Evolutionary conservation across 2,888 invertebrate species (phyloP).

Genomic region (Notocelia uddmanniana): DNA sequence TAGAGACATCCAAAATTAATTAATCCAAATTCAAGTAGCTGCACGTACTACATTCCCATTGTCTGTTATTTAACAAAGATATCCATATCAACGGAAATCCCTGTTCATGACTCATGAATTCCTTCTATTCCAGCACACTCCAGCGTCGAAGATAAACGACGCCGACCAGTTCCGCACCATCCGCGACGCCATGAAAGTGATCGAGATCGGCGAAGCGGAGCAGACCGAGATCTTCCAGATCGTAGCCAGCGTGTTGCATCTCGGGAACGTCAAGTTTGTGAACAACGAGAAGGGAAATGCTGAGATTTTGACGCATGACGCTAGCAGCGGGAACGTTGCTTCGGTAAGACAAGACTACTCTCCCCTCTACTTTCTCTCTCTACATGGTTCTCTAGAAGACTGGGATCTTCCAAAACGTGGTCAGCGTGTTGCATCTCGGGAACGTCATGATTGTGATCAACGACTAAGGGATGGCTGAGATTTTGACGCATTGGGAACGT

Average conservation of each 20-base stretch:
- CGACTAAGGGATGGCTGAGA: constrained; percentile 89
- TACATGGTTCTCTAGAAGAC: too few species aligned
- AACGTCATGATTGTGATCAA: constrained; percentile 92
- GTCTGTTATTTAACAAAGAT: too few species aligned
- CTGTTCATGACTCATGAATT: neutral
- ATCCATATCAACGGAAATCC: neutral
- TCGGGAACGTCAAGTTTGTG: constrained; percentile 94
- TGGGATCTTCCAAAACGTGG: constrained; percentile 93
- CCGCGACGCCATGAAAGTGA: constrained; percentile 90
- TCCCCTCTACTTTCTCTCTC: too few species aligned
- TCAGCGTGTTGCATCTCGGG: constrained; percentile 93
- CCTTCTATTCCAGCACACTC: constrained; percentile 58
- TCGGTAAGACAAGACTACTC: constrained; percentile 89
- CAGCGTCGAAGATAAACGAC: constrained; percentile 80
- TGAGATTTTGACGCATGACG: constrained; percentile 88
- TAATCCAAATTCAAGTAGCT: too few species aligned
- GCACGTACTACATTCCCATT: too few species aligned
- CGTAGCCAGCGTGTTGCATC: constrained; percentile 93
- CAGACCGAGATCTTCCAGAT: constrained; percentile 92
- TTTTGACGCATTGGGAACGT: constrained; percentile 87
- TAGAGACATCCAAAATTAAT: too few species aligned
- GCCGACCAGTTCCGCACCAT: constrained; percentile 89
- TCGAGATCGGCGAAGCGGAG: constrained; percentile 90
- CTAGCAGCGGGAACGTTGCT: constrained; percentile 85
- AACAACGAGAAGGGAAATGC: constrained; percentile 90